phyloP scores from a whole-genome alignment of 2,888 invertebrate genomes.

The Gastracanthus pulcherrimus region DNA sequence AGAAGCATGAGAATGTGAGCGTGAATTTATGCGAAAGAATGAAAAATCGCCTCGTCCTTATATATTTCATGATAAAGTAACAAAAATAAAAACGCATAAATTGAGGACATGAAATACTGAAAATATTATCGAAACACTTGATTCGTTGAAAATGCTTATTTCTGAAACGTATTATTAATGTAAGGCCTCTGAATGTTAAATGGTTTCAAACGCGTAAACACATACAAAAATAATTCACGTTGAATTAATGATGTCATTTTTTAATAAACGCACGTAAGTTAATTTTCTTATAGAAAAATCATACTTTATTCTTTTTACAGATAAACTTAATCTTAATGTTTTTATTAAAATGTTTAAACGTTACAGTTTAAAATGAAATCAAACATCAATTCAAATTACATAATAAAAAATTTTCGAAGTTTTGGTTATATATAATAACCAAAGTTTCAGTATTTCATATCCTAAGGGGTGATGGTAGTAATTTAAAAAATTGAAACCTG shows the following conservation, averaged over 20 bases:
- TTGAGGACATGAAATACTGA: constrained; percentile 41
- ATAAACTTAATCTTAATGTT: not conserved
- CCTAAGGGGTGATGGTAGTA: constrained; percentile 31
- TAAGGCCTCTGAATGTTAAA: constrained; percentile 9
- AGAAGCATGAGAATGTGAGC: not conserved
- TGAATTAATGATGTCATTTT: constrained; percentile 21
- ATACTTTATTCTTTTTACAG: not conserved
- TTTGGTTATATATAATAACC: constrained; percentile 5
- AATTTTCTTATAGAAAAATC: constrained; percentile 29
- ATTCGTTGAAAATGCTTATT: not conserved
- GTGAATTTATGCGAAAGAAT: not conserved
- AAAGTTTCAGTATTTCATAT: constrained; percentile 42
- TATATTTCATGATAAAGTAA: constrained; percentile 32
- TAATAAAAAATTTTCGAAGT: too few relatives aligned
- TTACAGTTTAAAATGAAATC: too few relatives aligned
- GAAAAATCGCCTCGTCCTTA: constrained; percentile 44
- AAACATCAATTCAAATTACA: too few relatives aligned
- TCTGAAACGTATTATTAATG: constrained; percentile 17
- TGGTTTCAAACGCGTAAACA: too few relatives aligned
- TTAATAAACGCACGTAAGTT: not conserved
- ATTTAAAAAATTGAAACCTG: not conserved
- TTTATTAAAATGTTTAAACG: too few relatives aligned
- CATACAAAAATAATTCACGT: constrained; percentile 11
- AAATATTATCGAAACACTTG: constrained; percentile 1
- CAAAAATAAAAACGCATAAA: not conserved